Evolutionary conservation across 92 coral and sea anemone genomes (phyloP), one percentile per base, ranked within the genome.

Genomic region (Phenganax stokvisi): DNA sequence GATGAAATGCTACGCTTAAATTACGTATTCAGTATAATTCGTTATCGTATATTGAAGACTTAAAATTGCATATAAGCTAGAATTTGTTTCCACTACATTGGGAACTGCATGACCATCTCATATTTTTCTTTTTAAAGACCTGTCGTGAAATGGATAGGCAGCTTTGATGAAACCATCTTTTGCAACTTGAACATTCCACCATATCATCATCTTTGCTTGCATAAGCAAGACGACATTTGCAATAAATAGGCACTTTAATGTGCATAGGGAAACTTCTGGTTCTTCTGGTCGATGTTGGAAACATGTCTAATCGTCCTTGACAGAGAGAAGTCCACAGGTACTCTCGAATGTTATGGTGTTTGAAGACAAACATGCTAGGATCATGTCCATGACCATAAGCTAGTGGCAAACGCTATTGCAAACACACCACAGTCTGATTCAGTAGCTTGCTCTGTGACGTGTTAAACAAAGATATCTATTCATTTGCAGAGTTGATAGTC

Each of bases 371-470:
- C 30, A 15, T 69, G 74, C 74, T 71, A 17, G 75, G 75, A 51
- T 71, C 75, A 8, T 31, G 55, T 10, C 75, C 75, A 71, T 31
- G 16, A 27, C 75, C 75, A 77, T 30, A 81, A 51, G 51, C 70
- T 70, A 54, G 68, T 30, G 47, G 80, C 85, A 29, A 69, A 54
- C 16, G 85, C 85, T 52, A 81, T 71, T 80, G 85, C 80, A 72
- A 54, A 61, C 15, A 81, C 71, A 81, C 85, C 80, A 81, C 85
- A 81, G 80, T 81, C 85, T 4, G 75, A 58, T 9, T 69, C 65
- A 67, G 16, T 81, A 55, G 15, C 16, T 56, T 69, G 85, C 62
- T 47, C 80, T 17, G 74, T 70, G 52, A 81, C 79, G 6, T 80
- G 68, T 63, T 81, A n/a, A 30, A 81, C 80, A 13, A 17, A 16